These are phyloP conservation scores for Brevipalpus yothersi DNA, from an alignment of 1,140 invertebrate species.

Conservation along the genomic window DNA sequence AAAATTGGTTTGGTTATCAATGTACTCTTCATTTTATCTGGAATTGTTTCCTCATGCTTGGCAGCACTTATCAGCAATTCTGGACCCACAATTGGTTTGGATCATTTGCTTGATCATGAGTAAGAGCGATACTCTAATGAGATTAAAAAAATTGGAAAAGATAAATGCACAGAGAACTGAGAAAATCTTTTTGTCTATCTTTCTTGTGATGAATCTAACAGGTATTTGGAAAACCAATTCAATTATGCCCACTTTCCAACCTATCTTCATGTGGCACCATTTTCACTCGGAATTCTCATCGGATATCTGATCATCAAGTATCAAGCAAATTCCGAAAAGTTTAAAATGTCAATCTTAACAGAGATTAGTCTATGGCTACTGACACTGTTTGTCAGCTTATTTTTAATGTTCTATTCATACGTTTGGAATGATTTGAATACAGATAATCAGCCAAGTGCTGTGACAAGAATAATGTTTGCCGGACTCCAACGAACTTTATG, in stretches of 20 bases:
- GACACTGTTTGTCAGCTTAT: not conserved
- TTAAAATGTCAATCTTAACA: not conserved
- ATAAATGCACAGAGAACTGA: not conserved
- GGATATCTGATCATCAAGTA: not conserved
- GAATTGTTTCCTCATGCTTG: not conserved
- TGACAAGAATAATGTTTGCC: not conserved
- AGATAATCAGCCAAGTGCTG: not conserved
- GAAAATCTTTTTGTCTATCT: not conserved
- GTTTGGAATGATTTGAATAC: not conserved
- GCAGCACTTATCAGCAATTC: not conserved
- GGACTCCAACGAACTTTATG: slow-evolving; percentile 12
- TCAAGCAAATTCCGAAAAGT: not conserved
- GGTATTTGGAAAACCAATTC: slow-evolving; percentile 1
- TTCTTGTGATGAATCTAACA: not conserved
- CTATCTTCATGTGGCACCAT: slow-evolving; percentile 7
- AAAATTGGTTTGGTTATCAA: not conserved
- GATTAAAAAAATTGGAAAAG: not conserved
- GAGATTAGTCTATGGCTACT: slow-evolving; percentile 3
- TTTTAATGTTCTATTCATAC: slow-evolving; percentile 1
- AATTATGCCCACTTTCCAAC: slow-evolving; percentile 3
- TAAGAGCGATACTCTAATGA: not conserved
- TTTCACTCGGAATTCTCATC: slow-evolving; percentile 4
- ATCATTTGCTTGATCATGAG: not conserved
- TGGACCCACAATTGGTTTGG: not conserved
- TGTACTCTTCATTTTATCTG: not conserved